These are phyloP conservation scores for Phainopepla nitens DNA, from an alignment of 2,113 vertebrate species.

Conservation along the genomic window DNA sequence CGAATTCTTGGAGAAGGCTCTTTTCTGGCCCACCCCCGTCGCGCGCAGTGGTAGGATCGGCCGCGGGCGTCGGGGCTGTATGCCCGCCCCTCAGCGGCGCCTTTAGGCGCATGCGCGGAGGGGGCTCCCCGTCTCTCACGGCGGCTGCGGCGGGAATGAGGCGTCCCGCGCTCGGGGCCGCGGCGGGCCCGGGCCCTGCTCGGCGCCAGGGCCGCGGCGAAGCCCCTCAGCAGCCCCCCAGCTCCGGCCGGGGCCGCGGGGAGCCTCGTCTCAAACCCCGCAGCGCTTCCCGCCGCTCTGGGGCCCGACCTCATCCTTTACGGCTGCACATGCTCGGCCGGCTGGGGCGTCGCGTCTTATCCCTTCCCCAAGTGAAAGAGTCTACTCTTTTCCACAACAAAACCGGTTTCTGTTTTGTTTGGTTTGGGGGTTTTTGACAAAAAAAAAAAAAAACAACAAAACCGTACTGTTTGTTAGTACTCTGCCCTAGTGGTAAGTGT, in stretches of 20 bases:
- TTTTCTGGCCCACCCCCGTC: accelerated
- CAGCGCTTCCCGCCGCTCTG: not conserved
- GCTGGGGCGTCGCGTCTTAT: not conserved
- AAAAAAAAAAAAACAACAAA: no score
- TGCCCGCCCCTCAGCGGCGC: not conserved
- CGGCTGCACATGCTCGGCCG: accelerated
- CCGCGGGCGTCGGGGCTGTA: not conserved
- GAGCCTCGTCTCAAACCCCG: no score
- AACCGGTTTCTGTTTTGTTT: accelerated
- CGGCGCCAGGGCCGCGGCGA: accelerated
- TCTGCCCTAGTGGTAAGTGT: accelerated
- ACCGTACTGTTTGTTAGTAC: accelerated
- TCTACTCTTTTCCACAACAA: no score
- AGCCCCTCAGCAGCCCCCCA: accelerated
- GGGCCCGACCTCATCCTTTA: no score
- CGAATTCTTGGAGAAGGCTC: accelerated
- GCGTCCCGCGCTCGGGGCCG: accelerated
- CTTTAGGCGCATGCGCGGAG: not conserved
- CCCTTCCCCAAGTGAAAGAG: not conserved
- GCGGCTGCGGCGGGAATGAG: accelerated
- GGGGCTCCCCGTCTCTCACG: accelerated
- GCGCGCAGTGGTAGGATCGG: not conserved
- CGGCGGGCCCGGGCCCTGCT: not conserved
- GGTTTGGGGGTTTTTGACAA: no score
- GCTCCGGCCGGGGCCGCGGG: not conserved